Conservation (phyloP, 1,140 invertebrate genomes). For the Philotrypesis tridentata region DNA sequence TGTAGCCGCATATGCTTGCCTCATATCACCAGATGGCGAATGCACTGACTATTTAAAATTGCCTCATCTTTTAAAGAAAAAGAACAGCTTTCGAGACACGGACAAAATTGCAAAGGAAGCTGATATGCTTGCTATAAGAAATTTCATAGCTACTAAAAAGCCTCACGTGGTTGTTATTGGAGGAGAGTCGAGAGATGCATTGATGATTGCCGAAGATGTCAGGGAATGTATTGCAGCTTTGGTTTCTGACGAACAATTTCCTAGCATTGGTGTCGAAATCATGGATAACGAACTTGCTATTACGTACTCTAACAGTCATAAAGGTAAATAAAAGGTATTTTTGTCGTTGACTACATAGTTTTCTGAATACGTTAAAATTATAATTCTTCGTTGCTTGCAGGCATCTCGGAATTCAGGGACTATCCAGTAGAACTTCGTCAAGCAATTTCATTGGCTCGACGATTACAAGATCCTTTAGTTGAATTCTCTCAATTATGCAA, state of each 20-base stretch:
- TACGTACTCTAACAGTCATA: constrained; percentile 93
- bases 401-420: constrained; percentile 88
- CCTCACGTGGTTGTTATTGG: constrained; percentile 95
- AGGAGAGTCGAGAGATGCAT: constrained; percentile 91
- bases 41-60: constrained; percentile 92
- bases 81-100: constrained; percentile 82
- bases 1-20: constrained; percentile 91
- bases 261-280: constrained; percentile 91
- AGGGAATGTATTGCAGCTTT: constrained; percentile 84
- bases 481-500: constrained; percentile 98
- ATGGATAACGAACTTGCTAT: constrained; percentile 94
- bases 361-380: neutral
- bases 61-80: constrained; percentile 88
- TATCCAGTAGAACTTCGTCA: constrained; percentile 92
- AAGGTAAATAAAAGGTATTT: constrained; percentile 73
- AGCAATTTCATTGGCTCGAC: constrained; percentile 92
- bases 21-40: constrained; percentile 92
- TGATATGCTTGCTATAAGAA: constrained; percentile 86
- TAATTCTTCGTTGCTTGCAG: neutral
- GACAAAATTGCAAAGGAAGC: constrained; percentile 86
- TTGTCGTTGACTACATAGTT: neutral
- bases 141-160: constrained; percentile 92
- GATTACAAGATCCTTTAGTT: constrained; percentile 95
- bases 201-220: constrained; percentile 89
- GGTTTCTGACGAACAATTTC: constrained; percentile 90